Conservation (phyloP, 2,113 vertebrate species). For the Maccullochella peelii region DNA sequence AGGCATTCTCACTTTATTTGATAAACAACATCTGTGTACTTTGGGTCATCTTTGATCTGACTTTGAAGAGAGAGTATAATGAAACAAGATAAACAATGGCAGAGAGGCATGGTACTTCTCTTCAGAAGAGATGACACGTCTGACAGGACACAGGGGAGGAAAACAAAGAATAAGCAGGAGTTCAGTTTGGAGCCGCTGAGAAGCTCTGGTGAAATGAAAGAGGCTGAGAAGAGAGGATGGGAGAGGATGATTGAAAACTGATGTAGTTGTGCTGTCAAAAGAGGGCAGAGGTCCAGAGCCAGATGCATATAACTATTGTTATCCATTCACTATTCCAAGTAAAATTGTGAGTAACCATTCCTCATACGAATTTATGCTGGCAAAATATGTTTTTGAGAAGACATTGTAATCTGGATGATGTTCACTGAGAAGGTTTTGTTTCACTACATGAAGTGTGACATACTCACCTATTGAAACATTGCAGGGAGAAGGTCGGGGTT, state of each 20-base stretch:
- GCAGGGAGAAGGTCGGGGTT: background rate
- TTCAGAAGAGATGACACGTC: conserved; percentile 9
- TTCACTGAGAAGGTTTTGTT: background rate
- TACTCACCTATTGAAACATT: background rate
- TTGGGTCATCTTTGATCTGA: conserved; percentile 37
- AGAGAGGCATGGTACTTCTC: conserved; percentile 7
- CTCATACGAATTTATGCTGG: background rate
- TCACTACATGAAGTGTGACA: background rate
- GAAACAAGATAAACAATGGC: conserved; percentile 31
- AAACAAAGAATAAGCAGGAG: conserved; percentile 8
- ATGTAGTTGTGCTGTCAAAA: conserved; percentile 5
- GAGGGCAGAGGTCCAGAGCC: background rate
- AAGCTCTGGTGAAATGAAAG: conserved; percentile 14
- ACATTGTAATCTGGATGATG: background rate
- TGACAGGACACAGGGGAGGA: conserved; percentile 24
- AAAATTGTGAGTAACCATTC: background rate
- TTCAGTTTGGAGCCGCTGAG: background rate
- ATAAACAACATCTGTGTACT: conserved; percentile 11
- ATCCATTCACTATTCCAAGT: background rate
- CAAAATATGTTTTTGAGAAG: background rate
- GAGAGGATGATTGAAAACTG: conserved; percentile 1
- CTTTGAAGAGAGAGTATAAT: conserved; percentile 20
- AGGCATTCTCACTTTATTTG: conserved; percentile 8
- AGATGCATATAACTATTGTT: background rate
- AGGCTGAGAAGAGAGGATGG: background rate